A percentile compares a stretch with the other conserved stretches of the same genome.
Evolutionary conservation across 1,140 invertebrate genomes (phyloP).

Genomic region (Drosophila simulans): DNA sequence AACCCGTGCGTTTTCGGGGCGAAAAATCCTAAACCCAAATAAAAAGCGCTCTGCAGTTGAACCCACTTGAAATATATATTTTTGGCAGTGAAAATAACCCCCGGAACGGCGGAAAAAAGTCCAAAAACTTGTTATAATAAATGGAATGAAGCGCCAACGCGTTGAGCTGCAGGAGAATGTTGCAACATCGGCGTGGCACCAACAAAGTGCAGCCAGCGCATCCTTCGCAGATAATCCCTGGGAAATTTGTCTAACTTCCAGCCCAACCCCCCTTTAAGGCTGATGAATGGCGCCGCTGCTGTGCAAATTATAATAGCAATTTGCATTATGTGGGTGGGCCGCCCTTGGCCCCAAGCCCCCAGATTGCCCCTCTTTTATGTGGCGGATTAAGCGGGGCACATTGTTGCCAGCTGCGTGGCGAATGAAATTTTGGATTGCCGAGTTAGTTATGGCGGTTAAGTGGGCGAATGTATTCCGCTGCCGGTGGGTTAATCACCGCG

Average conservation of each 20-base stretch:
- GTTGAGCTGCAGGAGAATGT: slow-evolving; percentile 62
- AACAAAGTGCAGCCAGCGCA: slow-evolving; percentile 35
- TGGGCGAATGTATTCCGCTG: slow-evolving; percentile 7
- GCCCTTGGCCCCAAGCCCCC: neutral
- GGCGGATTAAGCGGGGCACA: slow-evolving; percentile 48
- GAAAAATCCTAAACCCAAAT: slow-evolving; percentile 71
- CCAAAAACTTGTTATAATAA: slow-evolving; percentile 66
- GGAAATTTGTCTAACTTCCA: slow-evolving; percentile 69
- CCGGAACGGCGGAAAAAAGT: slow-evolving; percentile 20
- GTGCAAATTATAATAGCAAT: slow-evolving; percentile 79
- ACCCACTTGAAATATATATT: slow-evolving; percentile 77
- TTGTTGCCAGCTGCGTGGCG: slow-evolving; percentile 48
- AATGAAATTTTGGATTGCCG: slow-evolving; percentile 45
- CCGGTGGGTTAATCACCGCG: slow-evolving; percentile 2
- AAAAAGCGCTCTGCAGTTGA: slow-evolving; percentile 59
- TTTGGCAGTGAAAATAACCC: slow-evolving; percentile 73
- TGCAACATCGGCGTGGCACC: slow-evolving; percentile 54
- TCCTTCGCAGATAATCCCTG: slow-evolving; percentile 62
- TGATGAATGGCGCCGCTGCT: slow-evolving; percentile 74
- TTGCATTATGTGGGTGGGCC: slow-evolving; percentile 77
- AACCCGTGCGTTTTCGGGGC: slow-evolving; percentile 36
- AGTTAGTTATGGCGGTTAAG: slow-evolving; percentile 40
- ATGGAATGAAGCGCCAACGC: slow-evolving; percentile 72
- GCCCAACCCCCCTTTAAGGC: slow-evolving; percentile 47
- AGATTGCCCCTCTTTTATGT: slow-evolving; percentile 13